Evolutionary conservation across 2,113 vertebrate species (phyloP), one percentile per base, ranked within the genome.

Genomic region (Toxotes jaculatrix): DNA sequence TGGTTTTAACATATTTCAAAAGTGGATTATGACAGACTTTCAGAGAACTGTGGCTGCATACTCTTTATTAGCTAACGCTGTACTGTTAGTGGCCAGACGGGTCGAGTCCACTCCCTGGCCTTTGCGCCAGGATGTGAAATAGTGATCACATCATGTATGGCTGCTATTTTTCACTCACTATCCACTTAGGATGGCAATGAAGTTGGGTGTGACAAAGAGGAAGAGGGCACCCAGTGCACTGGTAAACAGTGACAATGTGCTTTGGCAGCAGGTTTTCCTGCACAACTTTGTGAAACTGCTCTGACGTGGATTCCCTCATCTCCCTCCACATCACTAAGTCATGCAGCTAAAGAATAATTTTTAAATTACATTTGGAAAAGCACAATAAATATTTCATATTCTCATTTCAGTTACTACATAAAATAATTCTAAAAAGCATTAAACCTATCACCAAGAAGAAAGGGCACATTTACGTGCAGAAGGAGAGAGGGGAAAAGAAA

Each of bases 1-100:
- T 60, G 75, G 77, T 73, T 93, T 88, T 88, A 88, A 93, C 93
- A 95, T 92, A 84, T 87, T 92, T 93, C 91, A 93, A 95, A 94
- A 91, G 90, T 40, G 84, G 93, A 94, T 82, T 77, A 89, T 95
- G 93, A 95, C 93, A 61, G 69, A 80, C 87, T 60, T 64, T 77
- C 53, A 63, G 49, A 88, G 89, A 76, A 84, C 87, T 68, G 80
- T 76, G 62, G 68, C 74, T 67, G 69, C 63, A 68, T 67, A 62
- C 77, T 81, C 83, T 87, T 94, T 92, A 93, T 95, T 95, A 95
- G 87, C 82, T 90, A 65, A 87, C 85, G 78, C 80, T 90, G 84
- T 85, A 90, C 86, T 92, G 93, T 92, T 88, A 91, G 90, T 55
- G 70, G 23, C 74, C 61, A 82, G 69, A 67, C 64, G 21, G 77